Conservation (phyloP, 1,140 invertebrate species). For the Zaprionus lachaisei region DNA sequence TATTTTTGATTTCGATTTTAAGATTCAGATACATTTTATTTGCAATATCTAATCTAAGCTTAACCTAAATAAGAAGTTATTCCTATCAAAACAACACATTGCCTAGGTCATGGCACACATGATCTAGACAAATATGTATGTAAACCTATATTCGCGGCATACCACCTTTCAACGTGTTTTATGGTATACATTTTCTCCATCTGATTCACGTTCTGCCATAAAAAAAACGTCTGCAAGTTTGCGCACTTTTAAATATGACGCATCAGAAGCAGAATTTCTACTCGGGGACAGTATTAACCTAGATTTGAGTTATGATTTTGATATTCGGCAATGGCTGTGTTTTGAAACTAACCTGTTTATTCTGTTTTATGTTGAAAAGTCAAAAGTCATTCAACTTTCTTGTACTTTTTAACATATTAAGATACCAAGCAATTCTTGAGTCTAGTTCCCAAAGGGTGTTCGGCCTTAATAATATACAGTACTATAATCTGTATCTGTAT, state of each 20-base stretch:
- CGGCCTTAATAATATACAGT: background rate
- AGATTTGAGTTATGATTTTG: conserved; percentile 4
- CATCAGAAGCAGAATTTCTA: conserved; percentile 6
- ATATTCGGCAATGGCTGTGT: background rate
- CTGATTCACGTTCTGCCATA: conserved; percentile 1
- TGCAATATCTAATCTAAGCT: background rate
- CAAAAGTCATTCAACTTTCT: background rate
- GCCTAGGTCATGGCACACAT: background rate
- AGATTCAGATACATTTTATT: background rate
- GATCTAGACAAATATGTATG: background rate
- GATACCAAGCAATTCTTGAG: background rate
- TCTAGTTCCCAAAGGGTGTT: background rate
- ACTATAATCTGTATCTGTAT: background rate
- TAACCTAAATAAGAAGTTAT: no score
- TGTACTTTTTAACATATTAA: background rate
- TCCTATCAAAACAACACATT: background rate
- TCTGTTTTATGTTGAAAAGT: background rate
- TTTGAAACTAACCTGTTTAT: background rate
- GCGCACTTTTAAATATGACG: background rate
- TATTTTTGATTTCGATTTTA: background rate
- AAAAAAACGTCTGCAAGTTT: background rate
- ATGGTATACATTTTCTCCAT: background rate
- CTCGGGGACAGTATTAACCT: background rate
- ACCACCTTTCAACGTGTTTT: background rate
- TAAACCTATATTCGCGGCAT: background rate